Evolutionary conservation across 2,888 invertebrate genomes (phyloP).

Genomic region (Melanotus villosus): DNA sequence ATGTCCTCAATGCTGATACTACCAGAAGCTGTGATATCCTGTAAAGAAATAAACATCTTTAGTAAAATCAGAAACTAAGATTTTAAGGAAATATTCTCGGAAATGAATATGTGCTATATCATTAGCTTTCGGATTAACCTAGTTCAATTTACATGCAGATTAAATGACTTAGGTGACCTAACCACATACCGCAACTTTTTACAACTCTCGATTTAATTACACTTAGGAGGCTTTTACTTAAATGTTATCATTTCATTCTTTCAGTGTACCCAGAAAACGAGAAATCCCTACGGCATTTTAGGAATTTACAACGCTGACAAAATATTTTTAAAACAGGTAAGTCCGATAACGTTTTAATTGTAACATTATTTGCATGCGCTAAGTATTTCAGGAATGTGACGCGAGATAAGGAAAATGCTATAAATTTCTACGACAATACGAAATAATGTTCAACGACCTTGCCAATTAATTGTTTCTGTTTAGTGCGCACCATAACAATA

Average conservation of each 20-base stretch:
- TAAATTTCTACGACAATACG: slow-evolving; percentile 31
- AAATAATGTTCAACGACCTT: slow-evolving; percentile 37
- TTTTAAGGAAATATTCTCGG: slow-evolving; percentile 30
- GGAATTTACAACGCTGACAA: slow-evolving; percentile 25
- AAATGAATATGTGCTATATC: slow-evolving; percentile 28
- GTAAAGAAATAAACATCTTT: slow-evolving; percentile 48
- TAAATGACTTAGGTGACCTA: slow-evolving; percentile 42
- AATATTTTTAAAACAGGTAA: no score
- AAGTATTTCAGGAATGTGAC: slow-evolving; percentile 33
- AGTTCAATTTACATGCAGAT: slow-evolving; percentile 41
- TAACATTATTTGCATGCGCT: slow-evolving; percentile 25
- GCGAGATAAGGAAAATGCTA: slow-evolving; percentile 40
- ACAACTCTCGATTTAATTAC: slow-evolving; percentile 28
- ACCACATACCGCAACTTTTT: slow-evolving; percentile 45
- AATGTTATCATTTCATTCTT: slow-evolving; percentile 16
- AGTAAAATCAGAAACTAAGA: background rate
- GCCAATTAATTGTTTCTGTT: slow-evolving; percentile 31
- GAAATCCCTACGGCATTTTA: no score
- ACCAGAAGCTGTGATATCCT: slow-evolving; percentile 59
- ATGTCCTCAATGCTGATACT: slow-evolving; percentile 54
- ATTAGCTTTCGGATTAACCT: slow-evolving; percentile 30
- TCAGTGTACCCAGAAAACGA: no score
- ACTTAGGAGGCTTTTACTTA: slow-evolving; percentile 13
- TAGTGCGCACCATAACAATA: slow-evolving; percentile 16
- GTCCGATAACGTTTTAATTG: slow-evolving; percentile 37